Evolutionary conservation across 1,140 invertebrate genomes (phyloP), one percentile per base, ranked within the genome.

Genomic region (Brachystomella parvula): DNA sequence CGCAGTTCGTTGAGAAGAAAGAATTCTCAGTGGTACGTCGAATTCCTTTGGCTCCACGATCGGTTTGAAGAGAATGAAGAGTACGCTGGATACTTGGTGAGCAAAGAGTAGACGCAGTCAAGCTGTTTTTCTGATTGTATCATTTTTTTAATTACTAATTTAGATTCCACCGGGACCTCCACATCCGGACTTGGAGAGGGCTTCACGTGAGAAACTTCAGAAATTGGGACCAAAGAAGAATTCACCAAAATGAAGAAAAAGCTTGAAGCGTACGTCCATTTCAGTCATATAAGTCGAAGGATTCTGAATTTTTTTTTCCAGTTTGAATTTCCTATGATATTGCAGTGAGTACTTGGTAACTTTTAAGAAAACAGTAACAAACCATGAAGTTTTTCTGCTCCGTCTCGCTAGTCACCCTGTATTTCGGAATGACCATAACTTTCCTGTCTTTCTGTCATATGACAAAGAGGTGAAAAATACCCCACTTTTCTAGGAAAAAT

Each of bases 341-440:
- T 79, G 30, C 75, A 96, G 92, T 47, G 95, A 99, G 81, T 99
- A 99, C 79, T 81, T 99, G 74, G 97, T 96, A 9, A 97, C 95
- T 3, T 99, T 99, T 79, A 99, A 99, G 80, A 99, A 99, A 83
- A 99, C 97, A 1, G 97, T 99, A 47, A 96, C 96, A 6, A 98
- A 99, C 95, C 97, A 99, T 77, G 97, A 99, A 82, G 93, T 98
- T 56, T 99, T 99, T 79, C 82, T 99, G 2, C 92, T 92, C 68
- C 86, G 96, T 49, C 76, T 99, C 67, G 95, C 96, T 2, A 87
- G 88, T 63, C 97, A 99, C 82, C 90, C 92, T 9, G 85, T 95
- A 30, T 96, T 99, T 77, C 85, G 92, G 61, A 86, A 87, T 70
- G 96, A 99, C 79, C 84, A 90, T 44, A 98, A 98, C 79, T 86